phyloP scores from a whole-genome alignment of 2,797 vertebrate genomes.

The Anniella stebbinsi region DNA sequence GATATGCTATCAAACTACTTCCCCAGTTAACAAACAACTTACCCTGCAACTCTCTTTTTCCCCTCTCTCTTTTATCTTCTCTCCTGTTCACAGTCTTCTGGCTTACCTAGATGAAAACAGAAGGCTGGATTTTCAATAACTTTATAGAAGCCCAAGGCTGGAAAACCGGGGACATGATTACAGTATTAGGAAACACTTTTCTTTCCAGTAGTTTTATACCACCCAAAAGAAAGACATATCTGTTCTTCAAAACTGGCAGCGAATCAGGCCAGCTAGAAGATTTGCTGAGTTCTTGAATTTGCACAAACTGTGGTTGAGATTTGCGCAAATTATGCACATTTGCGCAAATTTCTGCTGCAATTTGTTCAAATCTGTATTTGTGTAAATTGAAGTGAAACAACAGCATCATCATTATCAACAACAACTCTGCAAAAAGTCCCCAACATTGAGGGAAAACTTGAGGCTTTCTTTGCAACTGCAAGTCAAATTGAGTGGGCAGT shows the following conservation, averaged over 20 bases:
- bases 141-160: not conserved
- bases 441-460: no score
- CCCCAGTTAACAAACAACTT: not conserved
- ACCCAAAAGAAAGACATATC: not conserved
- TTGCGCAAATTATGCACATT: no score
- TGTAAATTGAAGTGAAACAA: no score
- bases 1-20: not conserved
- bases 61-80: not conserved
- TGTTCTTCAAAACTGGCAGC: conserved; percentile 2
- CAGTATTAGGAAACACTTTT: conserved; percentile 18
- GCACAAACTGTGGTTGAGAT: no score
- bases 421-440: no score
- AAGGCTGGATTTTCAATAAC: conserved; percentile 4
- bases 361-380: no score
- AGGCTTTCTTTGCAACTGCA: no score
- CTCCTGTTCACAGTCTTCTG: not conserved
- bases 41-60: not conserved
- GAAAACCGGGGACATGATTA: conserved; percentile 11
- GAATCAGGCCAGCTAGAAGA: no score
- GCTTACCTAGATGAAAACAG: conserved; percentile 6
- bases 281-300: no score
- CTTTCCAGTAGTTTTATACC: conserved; percentile 1
- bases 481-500: no score
- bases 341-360: no score
- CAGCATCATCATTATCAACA: no score